Conservation (phyloP, 2,113 vertebrate species). For the Xiphophorus hellerii region DNA sequence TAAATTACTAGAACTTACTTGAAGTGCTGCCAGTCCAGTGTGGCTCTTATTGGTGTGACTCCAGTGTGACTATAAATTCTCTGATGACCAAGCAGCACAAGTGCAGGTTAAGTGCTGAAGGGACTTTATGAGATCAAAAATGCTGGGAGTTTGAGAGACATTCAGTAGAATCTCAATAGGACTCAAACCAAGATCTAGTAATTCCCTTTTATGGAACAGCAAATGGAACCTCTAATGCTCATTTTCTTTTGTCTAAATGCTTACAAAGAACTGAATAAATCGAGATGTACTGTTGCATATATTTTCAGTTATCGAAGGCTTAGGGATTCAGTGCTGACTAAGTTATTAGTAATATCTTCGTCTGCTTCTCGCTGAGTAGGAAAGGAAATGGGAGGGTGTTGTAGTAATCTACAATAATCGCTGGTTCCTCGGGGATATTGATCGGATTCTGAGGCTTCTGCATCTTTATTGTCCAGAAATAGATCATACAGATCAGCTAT, state of each 20-base stretch:
- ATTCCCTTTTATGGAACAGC: not conserved
- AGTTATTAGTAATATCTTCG: slow-evolving; percentile 42
- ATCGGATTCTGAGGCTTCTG: slow-evolving; percentile 42
- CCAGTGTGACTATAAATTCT: not conserved
- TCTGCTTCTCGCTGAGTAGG: slow-evolving; percentile 45
- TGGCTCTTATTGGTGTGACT: not conserved
- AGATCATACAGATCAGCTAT: slow-evolving; percentile 35
- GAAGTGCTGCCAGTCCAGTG: not conserved
- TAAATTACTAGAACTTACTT: not conserved
- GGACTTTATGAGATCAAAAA: not conserved
- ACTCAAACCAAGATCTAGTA: not conserved
- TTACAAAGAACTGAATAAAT: slow-evolving; percentile 15
- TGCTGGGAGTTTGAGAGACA: not conserved
- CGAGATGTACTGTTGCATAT: slow-evolving; percentile 18
- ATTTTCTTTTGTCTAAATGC: too few species aligned
- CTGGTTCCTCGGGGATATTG: slow-evolving; percentile 59
- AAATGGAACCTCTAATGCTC: too few species aligned
- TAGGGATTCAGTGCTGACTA: slow-evolving; percentile 41
- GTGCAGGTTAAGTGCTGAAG: not conserved
- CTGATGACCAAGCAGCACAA: not conserved
- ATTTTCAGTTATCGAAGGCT: slow-evolving; percentile 20
- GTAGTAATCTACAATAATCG: slow-evolving; percentile 44
- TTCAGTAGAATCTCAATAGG: not conserved
- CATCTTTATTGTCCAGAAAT: slow-evolving; percentile 54
- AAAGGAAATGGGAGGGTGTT: slow-evolving; percentile 45